A percentile compares a stretch with the other conserved stretches of the same genome.
Conservation (phyloP, 2,888 invertebrate genomes). For the Tortrix viridana region DNA sequence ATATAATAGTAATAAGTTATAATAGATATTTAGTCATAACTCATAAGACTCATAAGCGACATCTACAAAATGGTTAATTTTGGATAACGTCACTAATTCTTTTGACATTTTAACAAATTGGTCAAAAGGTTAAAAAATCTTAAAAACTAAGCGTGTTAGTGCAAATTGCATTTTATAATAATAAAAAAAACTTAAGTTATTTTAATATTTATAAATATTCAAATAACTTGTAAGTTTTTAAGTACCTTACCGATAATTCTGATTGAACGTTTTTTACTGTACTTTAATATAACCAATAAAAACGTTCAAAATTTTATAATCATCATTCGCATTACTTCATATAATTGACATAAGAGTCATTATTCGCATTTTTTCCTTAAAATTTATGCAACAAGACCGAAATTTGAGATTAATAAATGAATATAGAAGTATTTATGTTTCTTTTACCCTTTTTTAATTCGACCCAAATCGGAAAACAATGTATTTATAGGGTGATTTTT, state of each 20-base stretch:
- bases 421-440: too few species aligned
- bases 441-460: too few species aligned
- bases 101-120: conserved; percentile 1
- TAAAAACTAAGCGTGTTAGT: conserved; percentile 12
- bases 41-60: too few species aligned
- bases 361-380: conserved; percentile 20
- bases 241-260: too few species aligned
- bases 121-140: background rate
- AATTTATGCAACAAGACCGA: background rate
- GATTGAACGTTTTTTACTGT: background rate
- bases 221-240: too few species aligned
- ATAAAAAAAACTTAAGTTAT: background rate
- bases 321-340: conserved; percentile 1
- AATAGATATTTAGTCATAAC: too few species aligned
- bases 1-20: too few species aligned
- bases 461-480: too few species aligned
- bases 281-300: conserved; percentile 13
- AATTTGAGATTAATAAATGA: too few species aligned
- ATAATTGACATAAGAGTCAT: conserved; percentile 38
- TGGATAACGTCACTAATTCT: conserved; percentile 1
- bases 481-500: too few species aligned
- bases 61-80: background rate
- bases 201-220: too few species aligned
- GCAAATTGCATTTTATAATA: conserved; percentile 1
- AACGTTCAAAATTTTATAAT: conserved; percentile 13